Evolutionary conservation across 2,797 vertebrate genomes (phyloP), one percentile per base, ranked within the genome.

Genomic region (Cryptoprocta ferox): DNA sequence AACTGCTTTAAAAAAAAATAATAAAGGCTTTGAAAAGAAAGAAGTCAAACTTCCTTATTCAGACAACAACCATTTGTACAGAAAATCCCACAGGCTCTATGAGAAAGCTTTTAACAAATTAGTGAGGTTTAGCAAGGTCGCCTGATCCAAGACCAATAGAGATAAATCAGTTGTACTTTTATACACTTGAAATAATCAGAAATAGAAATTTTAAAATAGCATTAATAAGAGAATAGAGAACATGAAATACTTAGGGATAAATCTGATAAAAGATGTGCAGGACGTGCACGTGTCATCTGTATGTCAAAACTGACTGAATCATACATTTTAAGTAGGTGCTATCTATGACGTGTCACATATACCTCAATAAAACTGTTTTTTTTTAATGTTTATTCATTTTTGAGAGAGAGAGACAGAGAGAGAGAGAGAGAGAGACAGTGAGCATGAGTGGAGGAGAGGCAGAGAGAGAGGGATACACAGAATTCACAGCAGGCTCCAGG

Each of bases 341-440:
- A n/a, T 75, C 88, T 73, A 92, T 32, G 82, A 70, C 63, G 65
- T 16, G 21, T 59, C 79, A 93, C 63, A n/a, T 79, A 42, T 4
- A 65, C 16, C 59, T 80, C 81, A 84, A 76, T 61, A 89, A 95
- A 83, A n/a, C n/a, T n/a, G n/a, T n/a, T n/a, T n/a, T n/a, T n/a
- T n/a, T n/a, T n/a, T n/a, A n/a, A n/a, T n/a, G n/a, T n/a, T n/a
- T n/a, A n/a, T n/a, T n/a, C n/a, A n/a, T n/a, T n/a, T n/a, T n/a
- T n/a, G n/a, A n/a, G n/a, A n/a, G n/a, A n/a, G n/a, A n/a, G n/a
- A n/a, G n/a, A n/a, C n/a, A n/a, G n/a, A n/a, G n/a, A n/a, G n/a
- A n/a, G n/a, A n/a, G n/a, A n/a, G n/a, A n/a, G n/a, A n/a, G n/a
- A n/a, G n/a, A n/a, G n/a, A n/a, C n/a, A n/a, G n/a, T n/a, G n/a